Conservation (phyloP, 2,888 invertebrate species). For the Epirrhoe tristata region DNA sequence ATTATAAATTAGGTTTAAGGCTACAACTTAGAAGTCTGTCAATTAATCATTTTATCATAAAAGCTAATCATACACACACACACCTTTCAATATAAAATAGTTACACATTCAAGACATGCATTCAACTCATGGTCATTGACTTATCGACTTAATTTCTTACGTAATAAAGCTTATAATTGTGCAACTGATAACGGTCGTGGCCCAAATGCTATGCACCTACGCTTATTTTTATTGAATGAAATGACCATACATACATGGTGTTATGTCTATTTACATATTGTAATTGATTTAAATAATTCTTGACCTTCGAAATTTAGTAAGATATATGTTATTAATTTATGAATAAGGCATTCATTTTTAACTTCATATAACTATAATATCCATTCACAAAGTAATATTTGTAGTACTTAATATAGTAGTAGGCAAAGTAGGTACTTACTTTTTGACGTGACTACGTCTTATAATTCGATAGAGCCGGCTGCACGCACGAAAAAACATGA, state of each 20-base stretch:
- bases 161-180: slow-evolving; percentile 32
- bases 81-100: slow-evolving; percentile 17
- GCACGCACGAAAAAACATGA: too few species aligned
- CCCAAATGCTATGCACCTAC: slow-evolving; percentile 34
- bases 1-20: too few species aligned
- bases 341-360: not conserved
- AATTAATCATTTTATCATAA: not conserved
- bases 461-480: too few species aligned
- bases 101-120: slow-evolving; percentile 19
- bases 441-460: too few species aligned
- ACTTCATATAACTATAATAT: too few species aligned
- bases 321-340: not conserved
- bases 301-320: not conserved
- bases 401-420: too few species aligned
- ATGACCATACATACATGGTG: slow-evolving; percentile 21
- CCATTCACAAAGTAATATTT: too few species aligned
- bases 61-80: not conserved
- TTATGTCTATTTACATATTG: not conserved
- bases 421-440: too few species aligned
- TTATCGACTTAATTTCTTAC: slow-evolving; percentile 29
- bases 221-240: slow-evolving; percentile 29
- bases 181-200: slow-evolving; percentile 32
- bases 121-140: slow-evolving; percentile 30
- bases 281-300: not conserved
- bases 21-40: too few species aligned